Evolutionary conservation across 2,113 vertebrate genomes (phyloP).

Genomic region (Orycteropus afer): DNA sequence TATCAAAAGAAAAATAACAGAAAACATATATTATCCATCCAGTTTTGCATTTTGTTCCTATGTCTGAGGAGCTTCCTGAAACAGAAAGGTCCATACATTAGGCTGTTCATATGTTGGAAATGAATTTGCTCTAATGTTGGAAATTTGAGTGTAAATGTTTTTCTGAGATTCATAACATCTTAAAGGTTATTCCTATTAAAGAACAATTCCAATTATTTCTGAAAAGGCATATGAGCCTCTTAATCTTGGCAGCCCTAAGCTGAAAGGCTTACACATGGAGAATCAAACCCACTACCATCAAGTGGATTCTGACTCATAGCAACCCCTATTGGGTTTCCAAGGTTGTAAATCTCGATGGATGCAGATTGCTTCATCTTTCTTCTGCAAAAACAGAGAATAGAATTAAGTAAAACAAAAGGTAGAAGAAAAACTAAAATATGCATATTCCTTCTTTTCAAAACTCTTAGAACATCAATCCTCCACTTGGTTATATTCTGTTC

Average conservation of each 20-base stretch:
- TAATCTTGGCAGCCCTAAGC: neutral
- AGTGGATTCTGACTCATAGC: too few species aligned
- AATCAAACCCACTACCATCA: too few species aligned
- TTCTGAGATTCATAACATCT: constrained; percentile 27
- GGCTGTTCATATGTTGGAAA: neutral
- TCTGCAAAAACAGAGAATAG: neutral
- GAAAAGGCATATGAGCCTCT: neutral
- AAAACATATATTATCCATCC: neutral
- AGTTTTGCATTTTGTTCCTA: neutral
- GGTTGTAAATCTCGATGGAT: too few species aligned
- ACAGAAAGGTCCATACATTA: neutral
- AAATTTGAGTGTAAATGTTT: constrained; percentile 36
- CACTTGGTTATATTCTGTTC: neutral
- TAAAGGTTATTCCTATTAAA: constrained; percentile 12
- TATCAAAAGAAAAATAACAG: neutral
- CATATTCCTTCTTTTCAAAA: constrained; percentile 16
- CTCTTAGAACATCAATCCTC: neutral
- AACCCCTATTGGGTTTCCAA: too few species aligned
- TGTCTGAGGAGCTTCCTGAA: neutral
- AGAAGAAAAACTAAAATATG: constrained; percentile 24
- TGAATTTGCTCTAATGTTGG: constrained; percentile 1
- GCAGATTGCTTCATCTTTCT: too few species aligned
- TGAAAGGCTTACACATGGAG: neutral
- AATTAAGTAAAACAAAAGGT: neutral
- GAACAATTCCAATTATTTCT: neutral